These are phyloP conservation scores for Heteromormyrus szaboi DNA, from an alignment of 2,797 vertebrate species.

Conservation along the genomic window DNA sequence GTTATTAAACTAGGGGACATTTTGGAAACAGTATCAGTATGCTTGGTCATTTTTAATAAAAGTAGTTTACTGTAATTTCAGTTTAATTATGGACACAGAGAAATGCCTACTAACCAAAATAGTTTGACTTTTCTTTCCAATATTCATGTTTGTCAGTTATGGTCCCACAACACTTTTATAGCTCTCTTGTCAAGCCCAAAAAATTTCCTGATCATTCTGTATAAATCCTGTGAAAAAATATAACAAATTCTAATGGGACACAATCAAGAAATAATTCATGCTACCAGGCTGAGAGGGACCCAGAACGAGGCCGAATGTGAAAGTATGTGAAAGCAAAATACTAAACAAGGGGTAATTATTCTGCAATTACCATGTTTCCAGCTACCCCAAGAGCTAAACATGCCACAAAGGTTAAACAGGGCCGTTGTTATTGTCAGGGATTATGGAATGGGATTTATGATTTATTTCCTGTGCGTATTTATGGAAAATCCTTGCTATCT, in stretches of 20 bases:
- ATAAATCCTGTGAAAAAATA: not conserved
- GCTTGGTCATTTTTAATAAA: not conserved
- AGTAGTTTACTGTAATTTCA: not conserved
- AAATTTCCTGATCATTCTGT: not conserved
- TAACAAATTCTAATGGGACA: not conserved
- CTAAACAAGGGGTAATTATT: conserved; percentile 10
- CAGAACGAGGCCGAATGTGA: not conserved
- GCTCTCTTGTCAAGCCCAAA: not conserved
- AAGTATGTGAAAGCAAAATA: not conserved
- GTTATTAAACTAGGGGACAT: not conserved
- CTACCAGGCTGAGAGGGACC: not conserved
- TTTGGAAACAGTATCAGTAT: not conserved
- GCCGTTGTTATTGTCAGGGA: not conserved
- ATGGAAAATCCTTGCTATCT: not conserved
- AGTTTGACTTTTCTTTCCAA: not conserved
- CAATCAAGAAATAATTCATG: not conserved
- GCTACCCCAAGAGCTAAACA: not conserved
- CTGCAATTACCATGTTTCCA: not conserved
- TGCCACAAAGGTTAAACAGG: not conserved
- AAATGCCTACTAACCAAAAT: not conserved
- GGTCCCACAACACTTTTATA: not conserved
- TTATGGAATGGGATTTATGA: not conserved
- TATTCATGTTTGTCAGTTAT: not conserved
- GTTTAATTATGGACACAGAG: not conserved
- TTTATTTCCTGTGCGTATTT: not conserved